These are phyloP conservation scores for Rhegmatorhina hoffmannsi DNA, from an alignment of 2,113 vertebrate species.

Conservation along the genomic window DNA sequence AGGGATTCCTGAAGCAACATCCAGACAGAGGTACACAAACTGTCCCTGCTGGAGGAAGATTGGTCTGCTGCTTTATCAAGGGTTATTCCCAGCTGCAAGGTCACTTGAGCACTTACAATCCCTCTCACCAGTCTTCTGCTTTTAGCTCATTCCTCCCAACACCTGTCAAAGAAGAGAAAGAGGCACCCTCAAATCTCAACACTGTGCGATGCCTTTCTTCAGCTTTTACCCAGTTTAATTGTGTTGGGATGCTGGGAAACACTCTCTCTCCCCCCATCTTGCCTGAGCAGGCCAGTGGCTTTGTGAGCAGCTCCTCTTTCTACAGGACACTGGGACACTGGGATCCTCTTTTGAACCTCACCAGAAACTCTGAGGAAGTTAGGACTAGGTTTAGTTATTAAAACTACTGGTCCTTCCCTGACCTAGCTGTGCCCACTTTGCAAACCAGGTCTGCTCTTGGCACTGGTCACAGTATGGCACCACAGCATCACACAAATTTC, in stretches of 20 bases:
- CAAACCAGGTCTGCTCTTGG: background rate
- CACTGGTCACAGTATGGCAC: background rate
- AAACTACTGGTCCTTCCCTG: background rate
- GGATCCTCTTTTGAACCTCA: background rate
- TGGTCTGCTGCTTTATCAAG: background rate
- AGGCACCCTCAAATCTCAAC: background rate
- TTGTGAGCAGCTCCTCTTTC: background rate
- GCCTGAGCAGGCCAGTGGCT: background rate
- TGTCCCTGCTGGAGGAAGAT: background rate
- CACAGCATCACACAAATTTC: rapidly evolving
- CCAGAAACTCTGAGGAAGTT: background rate
- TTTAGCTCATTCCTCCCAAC: background rate
- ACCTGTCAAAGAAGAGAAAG: background rate
- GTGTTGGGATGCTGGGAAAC: background rate
- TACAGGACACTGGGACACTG: background rate
- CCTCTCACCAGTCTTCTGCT: background rate
- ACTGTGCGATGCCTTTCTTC: background rate
- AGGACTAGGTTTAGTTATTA: background rate
- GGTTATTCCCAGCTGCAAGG: background rate
- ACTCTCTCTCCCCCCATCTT: background rate
- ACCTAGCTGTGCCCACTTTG: background rate
- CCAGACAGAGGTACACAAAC: background rate
- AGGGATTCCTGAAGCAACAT: background rate
- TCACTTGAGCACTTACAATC: background rate
- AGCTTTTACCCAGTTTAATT: background rate